Base-by-base conservation (phyloP, 2,113 vertebrate genomes). In the Neolamprologus cancellatus region DNA sequence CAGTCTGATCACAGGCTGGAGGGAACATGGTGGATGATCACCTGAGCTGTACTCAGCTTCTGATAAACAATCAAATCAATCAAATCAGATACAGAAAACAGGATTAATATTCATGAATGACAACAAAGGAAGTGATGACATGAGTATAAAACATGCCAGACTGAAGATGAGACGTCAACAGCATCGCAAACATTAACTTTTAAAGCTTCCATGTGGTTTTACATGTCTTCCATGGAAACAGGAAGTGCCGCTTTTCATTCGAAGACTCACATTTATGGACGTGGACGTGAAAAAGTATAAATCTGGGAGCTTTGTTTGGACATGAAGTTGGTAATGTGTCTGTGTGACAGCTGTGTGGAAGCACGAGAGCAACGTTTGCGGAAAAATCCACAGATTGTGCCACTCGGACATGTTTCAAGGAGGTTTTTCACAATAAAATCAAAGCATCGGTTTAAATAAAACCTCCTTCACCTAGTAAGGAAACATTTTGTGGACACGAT, bases 321-420 rank as follows among this genome's bases (percentile, higher is more conserved):
- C 25, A 59, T 57, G 54, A 30, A 30, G 25, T 57, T 5, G 1
- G 54, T 9, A 57, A 57, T 57, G 25, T 57, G 28, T 59, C 55
- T 59, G 25, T 30, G 55, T 59, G 55, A 59, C 28, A 59, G 55
- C 8, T 59, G 0, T 59, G 55, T 57, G 54, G 55, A 59, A 59
- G 55, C 55, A 59, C 28, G 3, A 10, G 14, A 59, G 55, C 8
- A 59, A 59, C 14, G 3, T 18, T 17, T 59, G 55, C 0, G 0
- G 28, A 28, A 59, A 59, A 59, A 18, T 59, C 28, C 28, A 59
- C 28, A 59, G 8, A 59, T 0, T 59, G 0, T 59, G 0, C 14
- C 55, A 59, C 28, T 18, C 5, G 4, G 14, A 59, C 8, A 0
- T 32, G 28, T 59, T 59, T 59, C 0, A 59, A 59, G 15, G 55